A percentile compares a stretch with the other conserved stretches of the same genome.
These are phyloP conservation scores for Artemia franciscana DNA, from an alignment of 1,140 invertebrate species.

Conservation along the genomic window DNA sequence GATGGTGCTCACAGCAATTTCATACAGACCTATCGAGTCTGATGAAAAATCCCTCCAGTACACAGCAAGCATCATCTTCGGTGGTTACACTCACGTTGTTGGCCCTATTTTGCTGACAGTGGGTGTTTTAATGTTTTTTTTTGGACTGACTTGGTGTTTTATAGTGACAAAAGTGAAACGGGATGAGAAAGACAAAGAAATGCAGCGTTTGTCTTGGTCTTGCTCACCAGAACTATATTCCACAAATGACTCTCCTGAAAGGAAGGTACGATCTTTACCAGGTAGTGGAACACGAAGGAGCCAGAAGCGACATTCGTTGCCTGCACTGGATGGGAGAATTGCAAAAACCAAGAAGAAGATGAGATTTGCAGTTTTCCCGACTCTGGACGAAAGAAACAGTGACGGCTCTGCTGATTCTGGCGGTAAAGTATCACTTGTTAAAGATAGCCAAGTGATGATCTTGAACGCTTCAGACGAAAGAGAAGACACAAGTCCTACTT, in stretches of 20 bases:
- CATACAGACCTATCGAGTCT: slow-evolving; percentile 8
- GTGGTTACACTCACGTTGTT: slow-evolving; percentile 2
- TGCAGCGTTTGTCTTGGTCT: neutral
- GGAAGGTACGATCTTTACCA: neutral
- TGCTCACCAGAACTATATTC: neutral
- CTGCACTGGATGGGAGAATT: neutral
- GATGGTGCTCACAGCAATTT: slow-evolving; percentile 13
- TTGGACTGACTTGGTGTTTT: slow-evolving; percentile 1
- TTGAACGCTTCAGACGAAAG: neutral
- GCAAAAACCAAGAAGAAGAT: neutral
- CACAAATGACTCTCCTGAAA: neutral
- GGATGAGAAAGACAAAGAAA: neutral
- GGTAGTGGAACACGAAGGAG: neutral
- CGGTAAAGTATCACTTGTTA: neutral
- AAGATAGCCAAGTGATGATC: neutral
- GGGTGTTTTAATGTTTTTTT: slow-evolving; percentile 3
- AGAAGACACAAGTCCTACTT: neutral
- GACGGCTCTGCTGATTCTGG: neutral
- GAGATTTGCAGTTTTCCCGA: neutral
- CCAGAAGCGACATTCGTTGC: neutral
- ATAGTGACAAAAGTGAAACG: neutral
- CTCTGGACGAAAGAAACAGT: neutral
- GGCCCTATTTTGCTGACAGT: slow-evolving; percentile 5
- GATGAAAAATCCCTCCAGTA: neutral
- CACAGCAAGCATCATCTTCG: neutral